phyloP scores from a whole-genome alignment of 2,113 vertebrate genomes.

The Lophochroa leadbeateri region DNA sequence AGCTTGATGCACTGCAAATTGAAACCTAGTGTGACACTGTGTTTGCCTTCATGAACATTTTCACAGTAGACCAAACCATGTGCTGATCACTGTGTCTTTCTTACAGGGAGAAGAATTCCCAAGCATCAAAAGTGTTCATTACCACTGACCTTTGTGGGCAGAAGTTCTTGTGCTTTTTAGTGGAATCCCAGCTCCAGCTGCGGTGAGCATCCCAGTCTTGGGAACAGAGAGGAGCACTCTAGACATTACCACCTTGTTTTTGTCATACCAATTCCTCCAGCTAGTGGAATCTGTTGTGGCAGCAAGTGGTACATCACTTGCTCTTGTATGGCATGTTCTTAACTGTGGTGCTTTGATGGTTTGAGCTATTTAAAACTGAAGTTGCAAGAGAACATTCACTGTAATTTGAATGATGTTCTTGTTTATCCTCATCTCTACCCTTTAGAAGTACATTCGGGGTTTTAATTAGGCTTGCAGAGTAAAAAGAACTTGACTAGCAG shows the following conservation, averaged over 20 bases:
- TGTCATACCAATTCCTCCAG: not conserved
- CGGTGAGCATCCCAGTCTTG: constrained; percentile 72
- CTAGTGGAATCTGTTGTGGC: not conserved
- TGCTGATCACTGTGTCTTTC: not conserved
- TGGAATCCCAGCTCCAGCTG: constrained; percentile 93
- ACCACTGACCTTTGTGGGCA: constrained; percentile 94
- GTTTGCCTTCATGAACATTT: not conserved
- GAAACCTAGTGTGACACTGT: not conserved
- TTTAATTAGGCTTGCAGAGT: not conserved
- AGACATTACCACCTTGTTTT: not conserved
- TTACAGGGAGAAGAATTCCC: constrained; percentile 91
- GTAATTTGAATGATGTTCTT: not conserved
- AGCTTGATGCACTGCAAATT: not conserved
- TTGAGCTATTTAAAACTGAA: not conserved
- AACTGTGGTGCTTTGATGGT: not conserved
- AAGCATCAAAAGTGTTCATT: constrained; percentile 94
- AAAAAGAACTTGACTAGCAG: not conserved
- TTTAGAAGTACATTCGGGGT: not conserved
- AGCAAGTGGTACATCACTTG: not conserved
- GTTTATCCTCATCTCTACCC: not conserved
- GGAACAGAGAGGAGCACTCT: not conserved
- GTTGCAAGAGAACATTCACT: fast-evolving
- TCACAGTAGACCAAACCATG: not conserved
- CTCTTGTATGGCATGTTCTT: not conserved
- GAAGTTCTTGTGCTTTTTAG: constrained; percentile 91